Conservation (phyloP, 1,140 invertebrate species). For the Caenorhabditis inopinata region DNA sequence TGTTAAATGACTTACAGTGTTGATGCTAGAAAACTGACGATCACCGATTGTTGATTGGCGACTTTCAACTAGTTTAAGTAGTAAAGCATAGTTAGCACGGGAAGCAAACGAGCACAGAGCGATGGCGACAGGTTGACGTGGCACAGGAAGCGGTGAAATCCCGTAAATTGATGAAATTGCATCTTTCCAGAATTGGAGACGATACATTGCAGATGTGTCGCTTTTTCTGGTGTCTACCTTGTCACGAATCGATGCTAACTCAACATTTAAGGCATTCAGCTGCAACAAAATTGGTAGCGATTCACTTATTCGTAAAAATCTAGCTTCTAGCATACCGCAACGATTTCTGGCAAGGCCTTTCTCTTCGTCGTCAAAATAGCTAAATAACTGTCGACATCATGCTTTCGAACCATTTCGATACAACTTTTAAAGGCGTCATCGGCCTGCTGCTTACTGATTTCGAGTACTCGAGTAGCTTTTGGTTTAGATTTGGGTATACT, state of each 20-base stretch:
- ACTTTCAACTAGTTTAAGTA: conserved; percentile 45
- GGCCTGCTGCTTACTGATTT: conserved; percentile 43
- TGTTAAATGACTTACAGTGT: conserved; percentile 17
- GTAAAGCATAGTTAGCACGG: background rate
- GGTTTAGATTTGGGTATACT: conserved; percentile 17
- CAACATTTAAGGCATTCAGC: conserved; percentile 49
- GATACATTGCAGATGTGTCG: conserved; percentile 46
- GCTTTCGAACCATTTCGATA: conserved; percentile 43
- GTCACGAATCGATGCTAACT: conserved; percentile 47
- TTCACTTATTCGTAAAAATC: background rate
- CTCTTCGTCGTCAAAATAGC: conserved; percentile 42
- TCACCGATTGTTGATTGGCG: conserved; percentile 49
- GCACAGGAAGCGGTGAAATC: conserved; percentile 25
- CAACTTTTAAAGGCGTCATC: conserved; percentile 42
- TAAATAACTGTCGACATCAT: conserved; percentile 47
- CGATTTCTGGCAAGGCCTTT: conserved; percentile 37
- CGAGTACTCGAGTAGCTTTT: conserved; percentile 20
- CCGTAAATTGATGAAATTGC: conserved; percentile 47
- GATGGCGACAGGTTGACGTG: conserved; percentile 48
- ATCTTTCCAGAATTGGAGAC: conserved; percentile 50
- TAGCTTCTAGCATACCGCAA: conserved; percentile 43
- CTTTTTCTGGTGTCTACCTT: conserved; percentile 35
- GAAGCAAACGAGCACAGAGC: conserved; percentile 45
- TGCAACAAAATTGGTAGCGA: too few relatives aligned
- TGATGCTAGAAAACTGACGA: conserved; percentile 37